These are phyloP conservation scores for Spea bombifrons DNA, from an alignment of 2,113 vertebrate species.

Conservation along the genomic window DNA sequence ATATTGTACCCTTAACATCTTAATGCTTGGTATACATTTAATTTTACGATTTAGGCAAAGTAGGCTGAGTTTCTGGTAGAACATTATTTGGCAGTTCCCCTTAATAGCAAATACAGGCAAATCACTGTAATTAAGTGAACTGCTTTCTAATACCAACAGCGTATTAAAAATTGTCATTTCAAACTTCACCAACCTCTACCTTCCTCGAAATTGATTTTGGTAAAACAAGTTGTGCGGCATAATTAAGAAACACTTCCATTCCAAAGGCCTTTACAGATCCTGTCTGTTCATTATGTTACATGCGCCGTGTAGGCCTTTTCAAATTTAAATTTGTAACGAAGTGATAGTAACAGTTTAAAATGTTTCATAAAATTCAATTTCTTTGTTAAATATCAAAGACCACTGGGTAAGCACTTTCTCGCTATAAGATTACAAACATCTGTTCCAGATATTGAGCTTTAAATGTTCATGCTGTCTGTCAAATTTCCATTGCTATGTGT, in stretches of 20 bases:
- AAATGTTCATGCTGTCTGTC: neutral
- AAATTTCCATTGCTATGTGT: neutral
- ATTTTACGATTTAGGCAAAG: no score
- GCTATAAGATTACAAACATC: neutral
- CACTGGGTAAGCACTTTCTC: neutral
- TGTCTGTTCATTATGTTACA: neutral
- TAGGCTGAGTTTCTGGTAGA: neutral
- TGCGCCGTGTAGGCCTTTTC: neutral
- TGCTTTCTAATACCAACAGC: neutral
- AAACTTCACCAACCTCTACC: neutral
- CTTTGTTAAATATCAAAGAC: neutral
- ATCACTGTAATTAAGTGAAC: neutral
- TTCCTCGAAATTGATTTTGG: neutral
- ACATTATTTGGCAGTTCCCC: neutral
- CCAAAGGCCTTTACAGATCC: neutral
- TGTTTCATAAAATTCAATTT: neutral
- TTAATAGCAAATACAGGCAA: neutral
- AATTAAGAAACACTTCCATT: neutral
- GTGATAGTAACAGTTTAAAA: neutral
- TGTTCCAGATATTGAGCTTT: neutral
- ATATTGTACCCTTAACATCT: no score
- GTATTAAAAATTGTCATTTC: neutral
- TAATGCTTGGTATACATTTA: no score
- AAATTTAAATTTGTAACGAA: neutral
- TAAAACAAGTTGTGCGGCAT: neutral